Base-by-base conservation (phyloP, 92 coral and sea anemone species). In the Anthopleura xanthogrammica region DNA sequence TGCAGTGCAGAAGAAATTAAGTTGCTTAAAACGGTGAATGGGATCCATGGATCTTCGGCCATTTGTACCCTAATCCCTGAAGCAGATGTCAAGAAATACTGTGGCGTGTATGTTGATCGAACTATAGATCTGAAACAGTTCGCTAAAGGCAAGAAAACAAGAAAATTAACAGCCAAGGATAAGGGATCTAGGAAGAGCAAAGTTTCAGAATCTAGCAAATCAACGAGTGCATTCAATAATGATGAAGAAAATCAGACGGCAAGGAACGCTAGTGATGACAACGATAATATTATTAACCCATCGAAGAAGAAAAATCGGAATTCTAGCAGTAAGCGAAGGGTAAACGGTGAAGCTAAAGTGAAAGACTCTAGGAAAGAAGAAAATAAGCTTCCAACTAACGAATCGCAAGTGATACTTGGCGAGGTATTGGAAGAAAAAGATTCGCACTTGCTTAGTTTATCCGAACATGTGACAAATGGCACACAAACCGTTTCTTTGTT, bases 31-130 rank as follows among this genome's bases (percentile, higher is more conserved):
- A 91, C 98, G 73, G 98, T 94, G 23, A 92, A 92, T 85, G 98
- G 98, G 84, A 91, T 92, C 87, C 98, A 94, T 83, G 98, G 98
- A 58, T 91, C 95, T 70, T 94, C 98, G 68, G 98, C 98, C 58
- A 94, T 92, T 88, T 94, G 98, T 77, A 94, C 98, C 41, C 82
- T 94, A 80, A 88, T 94, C 79, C 92, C 95, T 9, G 93, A 89
- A 78, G 87, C 95, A 83, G 98, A 94, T 77, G 95, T 94, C 42
- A 88, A 91, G 20, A 91, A 83, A 82, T 94, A 94, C 82, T 94
- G 95, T 80, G 80, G 82, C 72, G 88, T 90, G 39, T 94, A 89
- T 88, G 80, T 94, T 78, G 98, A 94, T 74, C 82, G 83, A 62
- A 78, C 78, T 60, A 39, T 65, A 48, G 88, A 85, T 46, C 20